A percentile compares a stretch with the other conserved stretches of the same genome.
phyloP scores from a whole-genome alignment of 2,797 vertebrate species.

The Intellagama lesueurii region DNA sequence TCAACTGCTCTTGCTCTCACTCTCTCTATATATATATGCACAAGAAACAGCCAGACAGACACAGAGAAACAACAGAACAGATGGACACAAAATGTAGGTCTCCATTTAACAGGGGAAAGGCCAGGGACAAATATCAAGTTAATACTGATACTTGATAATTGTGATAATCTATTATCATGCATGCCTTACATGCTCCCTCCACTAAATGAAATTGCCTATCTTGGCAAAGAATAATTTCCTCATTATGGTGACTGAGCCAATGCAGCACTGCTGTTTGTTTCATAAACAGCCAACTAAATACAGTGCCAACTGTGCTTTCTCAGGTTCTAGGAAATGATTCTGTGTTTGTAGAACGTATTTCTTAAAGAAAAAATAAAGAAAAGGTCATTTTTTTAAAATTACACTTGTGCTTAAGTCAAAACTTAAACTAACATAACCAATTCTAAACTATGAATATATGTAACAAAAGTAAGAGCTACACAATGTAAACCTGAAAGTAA shows the following conservation, averaged over 20 bases:
- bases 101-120: constrained; percentile 73
- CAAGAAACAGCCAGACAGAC: neutral
- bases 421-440: constrained; percentile 45
- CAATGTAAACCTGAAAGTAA: neutral
- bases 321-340: neutral
- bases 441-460: constrained; percentile 68
- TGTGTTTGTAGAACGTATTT: neutral
- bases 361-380: neutral
- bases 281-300: constrained; percentile 58
- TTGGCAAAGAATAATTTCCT: constrained; percentile 73
- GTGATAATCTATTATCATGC: constrained; percentile 75
- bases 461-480: constrained; percentile 43
- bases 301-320: constrained; percentile 26
- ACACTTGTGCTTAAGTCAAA: constrained; percentile 42
- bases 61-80: constrained; percentile 59
- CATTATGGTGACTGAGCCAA: constrained; percentile 70
- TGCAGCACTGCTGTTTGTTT: constrained; percentile 68
- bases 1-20: constrained; percentile 20
- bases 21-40: neutral
- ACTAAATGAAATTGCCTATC: constrained; percentile 69
- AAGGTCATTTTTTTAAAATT: neutral
- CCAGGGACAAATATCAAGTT: constrained; percentile 77
- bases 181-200: constrained; percentile 70
- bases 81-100: constrained; percentile 65
- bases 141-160: constrained; percentile 77